Evolutionary conservation across 2,797 vertebrate species (phyloP).

Genomic region (Petrocephalus sullivani): DNA sequence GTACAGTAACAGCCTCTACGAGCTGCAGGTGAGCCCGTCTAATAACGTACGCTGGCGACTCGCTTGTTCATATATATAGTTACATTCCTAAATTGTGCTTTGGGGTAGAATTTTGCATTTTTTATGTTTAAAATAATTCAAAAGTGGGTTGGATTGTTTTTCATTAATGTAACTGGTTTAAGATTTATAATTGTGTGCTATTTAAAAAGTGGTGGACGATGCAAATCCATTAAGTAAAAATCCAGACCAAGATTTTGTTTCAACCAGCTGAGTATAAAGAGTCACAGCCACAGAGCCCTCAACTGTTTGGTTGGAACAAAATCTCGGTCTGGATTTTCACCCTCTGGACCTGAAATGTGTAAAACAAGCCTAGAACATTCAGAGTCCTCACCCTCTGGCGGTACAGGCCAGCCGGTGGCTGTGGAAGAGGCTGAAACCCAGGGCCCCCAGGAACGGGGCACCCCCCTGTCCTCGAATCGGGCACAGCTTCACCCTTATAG

Average conservation of each 20-base stretch:
- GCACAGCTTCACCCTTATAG: slow-evolving; percentile 87
- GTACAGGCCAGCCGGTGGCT: slow-evolving; percentile 90
- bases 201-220: background rate
- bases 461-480: slow-evolving; percentile 87
- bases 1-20: slow-evolving; percentile 89
- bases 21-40: slow-evolving; percentile 79
- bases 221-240: background rate
- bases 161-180: background rate
- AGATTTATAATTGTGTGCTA: background rate
- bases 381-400: background rate
- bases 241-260: background rate
- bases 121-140: background rate
- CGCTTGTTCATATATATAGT: background rate
- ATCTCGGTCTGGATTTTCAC: background rate
- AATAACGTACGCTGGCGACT: background rate
- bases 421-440: slow-evolving; percentile 94
- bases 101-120: background rate
- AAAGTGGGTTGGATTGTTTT: background rate
- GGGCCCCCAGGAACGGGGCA: slow-evolving; percentile 68
- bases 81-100: background rate
- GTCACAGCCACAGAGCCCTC: background rate
- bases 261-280: background rate
- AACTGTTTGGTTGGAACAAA: background rate
- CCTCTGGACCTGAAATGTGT: background rate
- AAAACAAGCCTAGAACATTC: background rate